Evolutionary conservation across 2,113 vertebrate species (phyloP), one percentile per base, ranked within the genome.

Genomic region (Chelonoidis abingdonii): DNA sequence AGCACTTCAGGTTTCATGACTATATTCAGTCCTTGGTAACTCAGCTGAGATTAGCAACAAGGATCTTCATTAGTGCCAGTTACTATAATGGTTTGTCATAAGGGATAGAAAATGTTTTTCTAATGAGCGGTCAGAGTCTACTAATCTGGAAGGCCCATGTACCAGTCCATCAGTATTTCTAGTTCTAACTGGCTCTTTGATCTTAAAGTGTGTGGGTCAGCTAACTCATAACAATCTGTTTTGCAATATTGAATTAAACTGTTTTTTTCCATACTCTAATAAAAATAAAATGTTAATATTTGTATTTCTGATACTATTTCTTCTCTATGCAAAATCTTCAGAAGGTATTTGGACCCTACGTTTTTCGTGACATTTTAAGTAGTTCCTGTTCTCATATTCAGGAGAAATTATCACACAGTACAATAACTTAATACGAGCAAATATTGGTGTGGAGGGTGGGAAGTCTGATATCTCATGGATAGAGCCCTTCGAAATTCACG

Each of bases 21-120:
- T 3, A 12, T 38, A 14, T 59, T 87, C 17, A 35, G 19, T 22
- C 69, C 69, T 0, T 0, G 31, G n/a, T 49, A 13, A 65, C 57
- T 83, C 82, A 47, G 65, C 14, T 19, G 65, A 21, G 65, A 5
- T 38, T 69, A 69, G 17, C 35, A 69, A 69, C 35, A 69, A n/a
- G 65, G 35, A 69, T 69, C 65, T n/a, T n/a, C 35, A 9, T 69
- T 69, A 69, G 65, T 69, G 65, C 17, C 65, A 69, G 38, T 69
- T 69, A 69, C 21, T 69, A 21, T 69, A 17, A 38, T n/a, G 14
- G 8, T 69, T 69, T 69, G 65, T 19, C 65, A 21, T 38, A 65
- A 65, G 62, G 13, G 62, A 35, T n/a, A 21, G 17, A 69, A 69
- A n/a, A n/a, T 8, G 7, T 35, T 65, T 59, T 59, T 59, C 59